Base-by-base conservation (phyloP, 2,113 vertebrate species). In the Larimichthys crocea region DNA sequence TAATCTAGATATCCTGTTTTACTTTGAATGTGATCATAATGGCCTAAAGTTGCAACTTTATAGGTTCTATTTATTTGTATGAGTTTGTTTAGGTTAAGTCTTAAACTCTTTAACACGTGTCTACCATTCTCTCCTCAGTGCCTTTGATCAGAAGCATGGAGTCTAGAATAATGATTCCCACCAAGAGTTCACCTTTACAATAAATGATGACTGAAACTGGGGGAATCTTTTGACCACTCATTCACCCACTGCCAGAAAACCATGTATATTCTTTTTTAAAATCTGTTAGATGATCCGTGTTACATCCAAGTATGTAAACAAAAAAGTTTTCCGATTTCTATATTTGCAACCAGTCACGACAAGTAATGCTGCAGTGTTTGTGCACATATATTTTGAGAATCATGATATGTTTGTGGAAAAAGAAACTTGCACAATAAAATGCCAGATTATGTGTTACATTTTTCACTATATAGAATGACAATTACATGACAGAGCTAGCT, bases 141-240 rank as follows among this genome's bases (percentile, higher is more conserved):
- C 98, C 98, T 26, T 89, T 99, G 84, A 96, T 99, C 66, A 96
- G 96, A 70, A 96, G 92, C 88, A 98, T 99, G 97, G 97, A 98
- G 80, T 99, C 97, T 0, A 95, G 98, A 76, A 97, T 99, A 81
- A 98, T 99, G 97, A 99, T 99, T 53, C 97, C 98, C 1, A 95
- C 96, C 87, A 95, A 95, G 91, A 96, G 95, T 84, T 99, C 98
- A 0, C 97, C 97, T 7, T 93, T 99, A 71, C 97, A 99, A 75
- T 99, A 67, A 86, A 80, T 22, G 35, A 48, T 0, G 11, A 72
- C 61, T 48, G 44, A 35, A 62, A 57, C 60, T 19, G 3, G 46
- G 24, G 66, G n/a, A 64, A 35, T 26, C 10, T 65, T 6, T 8
- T 10, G 17, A 48, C 73, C 4, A 40, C 29, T 24, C 4, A 5